These are phyloP conservation scores for Helarctos malayanus DNA, from an alignment of 2,797 vertebrate genomes.

Conservation along the genomic window DNA sequence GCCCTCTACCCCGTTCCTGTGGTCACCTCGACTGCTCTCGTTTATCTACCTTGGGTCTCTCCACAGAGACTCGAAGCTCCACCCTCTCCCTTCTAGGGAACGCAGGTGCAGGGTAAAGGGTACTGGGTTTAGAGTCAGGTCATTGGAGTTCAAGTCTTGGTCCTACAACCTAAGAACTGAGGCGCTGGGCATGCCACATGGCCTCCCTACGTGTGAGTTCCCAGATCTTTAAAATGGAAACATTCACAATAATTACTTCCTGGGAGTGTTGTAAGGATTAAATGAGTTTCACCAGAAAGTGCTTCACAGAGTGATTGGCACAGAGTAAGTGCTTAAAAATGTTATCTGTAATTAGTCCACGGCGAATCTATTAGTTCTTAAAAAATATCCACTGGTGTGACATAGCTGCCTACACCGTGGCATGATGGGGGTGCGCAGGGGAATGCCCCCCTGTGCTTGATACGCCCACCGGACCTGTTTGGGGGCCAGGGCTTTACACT, in stretches of 20 bases:
- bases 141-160: neutral
- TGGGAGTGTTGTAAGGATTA: neutral
- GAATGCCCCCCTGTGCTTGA: neutral
- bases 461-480: neutral
- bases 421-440: fast-evolving
- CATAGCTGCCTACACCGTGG: fast-evolving
- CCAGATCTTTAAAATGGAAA: neutral
- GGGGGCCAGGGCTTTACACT: neutral
- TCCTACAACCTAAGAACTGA: neutral
- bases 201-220: neutral
- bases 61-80: neutral
- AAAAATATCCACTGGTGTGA: neutral
- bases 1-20: fast-evolving
- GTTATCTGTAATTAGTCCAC: neutral
- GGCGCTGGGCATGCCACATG: too few relatives aligned
- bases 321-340: neutral
- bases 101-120: neutral
- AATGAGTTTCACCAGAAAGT: neutral
- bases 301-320: neutral
- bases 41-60: fast-evolving
- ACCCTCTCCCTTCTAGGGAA: neutral
- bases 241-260: neutral
- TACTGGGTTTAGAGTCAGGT: neutral
- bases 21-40: fast-evolving
- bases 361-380: neutral